A percentile compares a stretch with the other conserved stretches of the same genome.
phyloP scores from a whole-genome alignment of 2,888 invertebrate species.

The Eupithecia exiguata region DNA sequence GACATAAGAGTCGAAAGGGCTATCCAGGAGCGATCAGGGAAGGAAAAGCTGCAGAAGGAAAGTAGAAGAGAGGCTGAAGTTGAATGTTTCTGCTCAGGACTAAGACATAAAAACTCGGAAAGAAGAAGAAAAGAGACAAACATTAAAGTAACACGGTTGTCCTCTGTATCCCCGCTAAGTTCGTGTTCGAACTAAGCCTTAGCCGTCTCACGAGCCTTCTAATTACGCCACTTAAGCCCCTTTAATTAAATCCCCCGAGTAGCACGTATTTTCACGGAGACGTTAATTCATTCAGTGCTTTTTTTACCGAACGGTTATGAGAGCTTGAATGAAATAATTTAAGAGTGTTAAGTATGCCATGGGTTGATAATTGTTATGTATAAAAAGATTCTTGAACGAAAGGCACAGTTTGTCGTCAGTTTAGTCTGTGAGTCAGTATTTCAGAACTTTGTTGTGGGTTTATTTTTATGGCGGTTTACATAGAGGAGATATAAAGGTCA shows the following conservation, averaged over 20 bases:
- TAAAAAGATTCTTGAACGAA: background rate
- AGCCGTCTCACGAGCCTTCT: conserved; percentile 51
- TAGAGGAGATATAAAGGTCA: conserved; percentile 4
- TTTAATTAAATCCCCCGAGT: conserved; percentile 62
- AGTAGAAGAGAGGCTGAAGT: background rate
- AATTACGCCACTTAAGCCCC: conserved; percentile 63
- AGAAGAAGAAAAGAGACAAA: background rate
- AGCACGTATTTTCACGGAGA: conserved; percentile 51
- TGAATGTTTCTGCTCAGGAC: background rate
- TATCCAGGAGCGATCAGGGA: background rate
- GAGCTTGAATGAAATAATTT: conserved; percentile 36
- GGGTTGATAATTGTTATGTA: background rate
- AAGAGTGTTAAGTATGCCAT: conserved; percentile 1
- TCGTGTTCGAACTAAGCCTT: conserved; percentile 29
- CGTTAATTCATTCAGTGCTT: conserved; percentile 49
- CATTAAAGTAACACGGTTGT: background rate
- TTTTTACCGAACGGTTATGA: conserved; percentile 42
- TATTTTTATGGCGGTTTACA: background rate
- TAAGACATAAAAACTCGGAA: background rate
- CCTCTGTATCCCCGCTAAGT: conserved; percentile 17
- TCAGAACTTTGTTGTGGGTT: background rate
- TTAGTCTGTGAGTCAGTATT: background rate
- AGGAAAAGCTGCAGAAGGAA: background rate
- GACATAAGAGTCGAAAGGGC: background rate
- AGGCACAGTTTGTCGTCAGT: background rate